Evolutionary conservation across 2,888 invertebrate species (phyloP).

Genomic region (Tubiluchus corallicola): DNA sequence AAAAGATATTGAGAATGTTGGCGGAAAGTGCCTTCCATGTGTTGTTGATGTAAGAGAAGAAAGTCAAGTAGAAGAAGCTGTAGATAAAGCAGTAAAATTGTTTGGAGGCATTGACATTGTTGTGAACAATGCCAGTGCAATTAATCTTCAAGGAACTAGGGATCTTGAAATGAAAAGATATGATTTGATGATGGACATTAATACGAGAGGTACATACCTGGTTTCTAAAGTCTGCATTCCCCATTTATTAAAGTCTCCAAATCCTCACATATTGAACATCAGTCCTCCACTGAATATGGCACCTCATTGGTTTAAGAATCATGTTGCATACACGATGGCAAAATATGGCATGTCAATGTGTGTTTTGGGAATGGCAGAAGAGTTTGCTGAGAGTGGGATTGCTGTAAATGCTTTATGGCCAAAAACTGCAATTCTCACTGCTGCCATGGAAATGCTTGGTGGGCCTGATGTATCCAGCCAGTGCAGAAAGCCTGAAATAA

Average conservation of each 20-base stretch:
- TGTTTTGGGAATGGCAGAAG: slow-evolving; percentile 87
- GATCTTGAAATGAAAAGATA: slow-evolving; percentile 85
- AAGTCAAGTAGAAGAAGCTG: slow-evolving; percentile 37
- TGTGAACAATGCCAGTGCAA: slow-evolving; percentile 91
- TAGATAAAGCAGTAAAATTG: slow-evolving; percentile 52
- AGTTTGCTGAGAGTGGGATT: slow-evolving; percentile 59
- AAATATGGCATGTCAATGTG: slow-evolving; percentile 99
- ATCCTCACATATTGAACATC: slow-evolving; percentile 83
- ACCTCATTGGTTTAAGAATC: slow-evolving; percentile 70
- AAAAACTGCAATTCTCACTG: slow-evolving; percentile 75
- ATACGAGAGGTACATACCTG: slow-evolving; percentile 82
- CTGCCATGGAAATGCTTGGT: slow-evolving; percentile 50
- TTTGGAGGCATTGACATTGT: slow-evolving; percentile 92
- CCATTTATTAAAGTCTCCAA: slow-evolving; percentile 55
- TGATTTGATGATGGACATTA: slow-evolving; percentile 86
- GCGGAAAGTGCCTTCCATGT: slow-evolving; percentile 68
- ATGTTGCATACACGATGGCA: slow-evolving; percentile 92
- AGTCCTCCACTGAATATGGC: slow-evolving; percentile 82
- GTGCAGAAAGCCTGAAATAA: slow-evolving; percentile 62
- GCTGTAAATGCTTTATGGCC: slow-evolving; percentile 96
- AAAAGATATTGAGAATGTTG: slow-evolving; percentile 66
- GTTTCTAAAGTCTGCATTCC: slow-evolving; percentile 79
- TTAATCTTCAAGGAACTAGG: slow-evolving; percentile 52
- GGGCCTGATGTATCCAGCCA: slow-evolving; percentile 37
- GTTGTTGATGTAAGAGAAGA: slow-evolving; percentile 74